Percentiles rank a stretch among this genome's conserved stretches.
Conservation (phyloP, 2,888 invertebrate species). For the Flabesymbios commensalis region DNA sequence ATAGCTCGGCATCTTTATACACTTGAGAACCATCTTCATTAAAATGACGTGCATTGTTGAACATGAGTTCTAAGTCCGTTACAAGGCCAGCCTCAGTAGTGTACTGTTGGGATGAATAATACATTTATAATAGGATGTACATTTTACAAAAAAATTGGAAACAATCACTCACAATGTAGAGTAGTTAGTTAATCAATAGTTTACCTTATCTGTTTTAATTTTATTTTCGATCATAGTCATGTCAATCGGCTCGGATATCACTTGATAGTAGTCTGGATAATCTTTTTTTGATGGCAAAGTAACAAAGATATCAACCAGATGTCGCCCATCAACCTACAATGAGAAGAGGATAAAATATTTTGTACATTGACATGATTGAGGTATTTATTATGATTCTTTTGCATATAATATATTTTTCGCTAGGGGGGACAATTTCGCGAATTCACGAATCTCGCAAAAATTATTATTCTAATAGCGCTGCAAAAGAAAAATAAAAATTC, state of each 20-base stretch:
- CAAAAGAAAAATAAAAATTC: too few relatives aligned
- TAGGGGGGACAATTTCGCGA: too few relatives aligned
- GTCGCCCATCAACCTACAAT: constrained; percentile 73
- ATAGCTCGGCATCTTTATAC: constrained; percentile 87
- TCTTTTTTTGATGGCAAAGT: constrained; percentile 93
- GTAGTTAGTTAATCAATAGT: neutral
- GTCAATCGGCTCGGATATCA: constrained; percentile 91
- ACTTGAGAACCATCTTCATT: constrained; percentile 96
- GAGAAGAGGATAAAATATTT: neutral
- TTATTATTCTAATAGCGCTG: too few relatives aligned
- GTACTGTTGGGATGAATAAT: constrained; percentile 59
- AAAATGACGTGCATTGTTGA: constrained; percentile 93
- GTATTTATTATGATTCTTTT: too few relatives aligned
- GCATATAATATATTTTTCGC: too few relatives aligned
- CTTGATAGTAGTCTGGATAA: constrained; percentile 93
- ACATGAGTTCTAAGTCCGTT: constrained; percentile 82
- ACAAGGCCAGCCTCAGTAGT: constrained; percentile 68
- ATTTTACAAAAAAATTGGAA: neutral
- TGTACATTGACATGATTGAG: too few relatives aligned
- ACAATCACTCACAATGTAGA: neutral
- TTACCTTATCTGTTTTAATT: constrained; percentile 73
- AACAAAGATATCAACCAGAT: constrained; percentile 90
- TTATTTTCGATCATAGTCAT: constrained; percentile 91
- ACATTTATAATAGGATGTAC: too few relatives aligned
- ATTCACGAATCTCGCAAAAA: too few relatives aligned